These are phyloP conservation scores for Limnephilus rhombicus DNA, from an alignment of 2,888 invertebrate species.

Conservation along the genomic window DNA sequence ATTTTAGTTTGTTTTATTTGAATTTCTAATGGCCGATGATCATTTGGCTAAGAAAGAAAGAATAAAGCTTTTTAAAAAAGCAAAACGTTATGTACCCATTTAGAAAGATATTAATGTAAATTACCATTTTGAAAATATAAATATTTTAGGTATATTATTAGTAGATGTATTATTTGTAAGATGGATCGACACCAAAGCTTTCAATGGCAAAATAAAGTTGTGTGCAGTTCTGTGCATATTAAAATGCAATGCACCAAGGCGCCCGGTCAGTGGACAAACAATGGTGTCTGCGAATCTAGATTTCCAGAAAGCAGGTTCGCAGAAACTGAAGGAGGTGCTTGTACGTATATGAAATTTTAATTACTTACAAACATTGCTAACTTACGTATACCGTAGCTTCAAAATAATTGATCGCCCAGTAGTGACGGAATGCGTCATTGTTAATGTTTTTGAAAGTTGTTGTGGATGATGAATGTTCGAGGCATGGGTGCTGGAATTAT, in stretches of 20 bases:
- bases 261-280: conserved; percentile 26
- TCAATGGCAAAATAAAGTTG: not conserved
- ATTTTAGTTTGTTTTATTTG: too few relatives aligned
- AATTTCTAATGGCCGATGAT: too few relatives aligned
- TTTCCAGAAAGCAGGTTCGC: conserved; percentile 31
- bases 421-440: conserved; percentile 12
- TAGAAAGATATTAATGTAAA: too few relatives aligned
- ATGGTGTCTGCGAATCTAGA: conserved; percentile 50
- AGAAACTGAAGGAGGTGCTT: conserved; percentile 10
- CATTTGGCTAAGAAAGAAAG: too few relatives aligned
- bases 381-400: not conserved
- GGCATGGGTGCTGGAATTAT: not conserved
- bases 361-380: not conserved
- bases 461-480: not conserved
- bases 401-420: not conserved
- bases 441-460: conserved; percentile 14
- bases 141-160: too few relatives aligned
- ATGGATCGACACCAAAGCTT: not conserved
- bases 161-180: not conserved
- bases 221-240: not conserved
- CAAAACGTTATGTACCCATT: too few relatives aligned
- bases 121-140: too few relatives aligned
- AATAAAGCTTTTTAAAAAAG: too few relatives aligned
- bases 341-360: conserved; percentile 24
- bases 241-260: conserved; percentile 13